phyloP scores from a whole-genome alignment of 1,140 invertebrate genomes.

The Drosophila yakuba region DNA sequence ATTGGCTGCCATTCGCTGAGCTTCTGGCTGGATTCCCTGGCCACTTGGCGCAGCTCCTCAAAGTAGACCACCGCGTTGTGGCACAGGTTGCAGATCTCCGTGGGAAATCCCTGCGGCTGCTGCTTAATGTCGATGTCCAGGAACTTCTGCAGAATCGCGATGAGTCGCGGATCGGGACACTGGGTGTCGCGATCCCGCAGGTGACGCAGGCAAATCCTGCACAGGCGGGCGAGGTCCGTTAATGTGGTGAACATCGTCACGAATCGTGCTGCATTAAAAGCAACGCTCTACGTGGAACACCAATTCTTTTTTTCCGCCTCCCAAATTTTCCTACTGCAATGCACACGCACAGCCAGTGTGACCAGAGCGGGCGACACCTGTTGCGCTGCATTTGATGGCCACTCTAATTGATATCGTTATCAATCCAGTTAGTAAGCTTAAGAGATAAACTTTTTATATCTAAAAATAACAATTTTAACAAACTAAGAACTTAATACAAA shows the following conservation, averaged over 20 bases:
- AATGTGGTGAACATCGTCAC: conserved; percentile 53
- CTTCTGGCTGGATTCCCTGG: conserved; percentile 50
- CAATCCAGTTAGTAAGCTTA: background rate
- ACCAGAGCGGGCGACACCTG: background rate
- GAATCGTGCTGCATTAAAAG: conserved; percentile 24
- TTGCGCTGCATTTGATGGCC: background rate
- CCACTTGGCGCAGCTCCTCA: conserved; percentile 62
- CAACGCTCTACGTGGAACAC: background rate
- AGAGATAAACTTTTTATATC: too few relatives aligned
- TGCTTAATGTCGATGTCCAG: conserved; percentile 65
- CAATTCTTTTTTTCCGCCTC: background rate
- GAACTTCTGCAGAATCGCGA: conserved; percentile 46
- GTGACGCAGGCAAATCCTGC: conserved; percentile 70
- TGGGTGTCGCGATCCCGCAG: conserved; percentile 50
- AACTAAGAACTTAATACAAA: too few relatives aligned
- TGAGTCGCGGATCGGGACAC: conserved; percentile 24
- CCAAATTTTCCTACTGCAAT: background rate
- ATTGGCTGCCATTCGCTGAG: conserved; percentile 7
- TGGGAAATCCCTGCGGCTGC: conserved; percentile 56
- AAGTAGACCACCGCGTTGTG: conserved; percentile 68
- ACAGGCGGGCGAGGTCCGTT: conserved; percentile 65
- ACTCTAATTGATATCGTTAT: background rate
- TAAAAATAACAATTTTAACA: too few relatives aligned
- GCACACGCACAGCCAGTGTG: background rate
- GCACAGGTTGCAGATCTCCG: conserved; percentile 65